Evolutionary conservation across 2,888 invertebrate genomes (phyloP).

Genomic region (Cephonodes hylas): DNA sequence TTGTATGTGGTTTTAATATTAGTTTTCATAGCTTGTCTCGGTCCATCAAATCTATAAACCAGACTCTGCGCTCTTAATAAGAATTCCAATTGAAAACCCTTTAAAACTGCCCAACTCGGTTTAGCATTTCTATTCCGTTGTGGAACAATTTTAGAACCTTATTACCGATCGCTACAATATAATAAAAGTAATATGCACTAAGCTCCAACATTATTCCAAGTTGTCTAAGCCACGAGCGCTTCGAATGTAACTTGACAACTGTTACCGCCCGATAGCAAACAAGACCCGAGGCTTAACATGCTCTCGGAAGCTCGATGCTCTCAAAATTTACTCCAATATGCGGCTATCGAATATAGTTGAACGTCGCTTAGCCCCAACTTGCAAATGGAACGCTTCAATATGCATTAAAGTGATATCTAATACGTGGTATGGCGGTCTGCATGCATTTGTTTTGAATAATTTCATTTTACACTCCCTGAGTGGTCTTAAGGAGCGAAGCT

Average conservation of each 20-base stretch:
- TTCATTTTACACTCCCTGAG: no score
- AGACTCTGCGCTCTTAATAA: no score
- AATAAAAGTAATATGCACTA: background rate
- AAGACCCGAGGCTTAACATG: background rate
- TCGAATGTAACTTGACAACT: background rate
- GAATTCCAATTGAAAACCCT: no score
- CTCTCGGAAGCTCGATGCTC: background rate
- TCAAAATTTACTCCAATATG: slow-evolving; percentile 4
- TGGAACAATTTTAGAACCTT: no score
- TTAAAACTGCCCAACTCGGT: no score
- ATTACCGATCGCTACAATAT: no score
- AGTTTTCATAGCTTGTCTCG: no score
- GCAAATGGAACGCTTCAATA: background rate
- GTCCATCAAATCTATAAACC: no score
- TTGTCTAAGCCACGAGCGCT: background rate
- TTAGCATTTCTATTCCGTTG: no score
- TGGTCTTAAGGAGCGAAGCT: no score
- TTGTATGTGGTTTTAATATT: no score
- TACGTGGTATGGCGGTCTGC: background rate
- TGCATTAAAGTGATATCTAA: background rate
- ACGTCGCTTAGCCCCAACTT: background rate
- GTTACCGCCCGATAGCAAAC: background rate
- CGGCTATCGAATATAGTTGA: background rate
- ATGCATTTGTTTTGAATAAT: no score
- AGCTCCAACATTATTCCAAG: background rate